Evolutionary conservation across 2,888 invertebrate species (phyloP), one percentile per base, ranked within the genome.

Genomic region (Acanthacorydalis orientalis): DNA sequence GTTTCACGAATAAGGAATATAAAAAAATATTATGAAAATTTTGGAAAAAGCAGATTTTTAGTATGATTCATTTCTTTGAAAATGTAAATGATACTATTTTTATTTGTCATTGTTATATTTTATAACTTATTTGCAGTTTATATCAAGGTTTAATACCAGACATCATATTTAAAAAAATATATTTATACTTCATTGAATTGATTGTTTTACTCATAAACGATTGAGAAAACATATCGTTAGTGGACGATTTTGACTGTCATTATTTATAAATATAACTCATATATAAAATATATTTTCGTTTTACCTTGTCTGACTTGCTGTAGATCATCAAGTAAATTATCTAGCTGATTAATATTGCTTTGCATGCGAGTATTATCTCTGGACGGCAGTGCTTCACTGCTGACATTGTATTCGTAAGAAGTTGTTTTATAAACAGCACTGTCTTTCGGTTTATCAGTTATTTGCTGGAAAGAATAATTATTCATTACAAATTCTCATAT

Each of bases 311-410:
- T 65, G 9, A 61, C 64, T 57, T 67, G 66, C 52, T 82, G 80
- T 56, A 85, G 65, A 61, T 85, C 84, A 54, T 83, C 83, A 47
- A 85, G 68, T 44, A 85, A 65, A 0, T 80, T 79, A 61, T 85
- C 84, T 58, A 85, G 64, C 61, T 84, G 83, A 56, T 80, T 82
- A 43, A 83, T 80, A 58, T 82, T 83, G 57, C 80, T 65, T 51
- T 66, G 64, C 58, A 64, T 62, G 45, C 64, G 57, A 14, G 56
- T 50, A 51, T 60, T 62, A 52, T 64, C 63, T 15, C 14, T 14
- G 15, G 45, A 16, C 8, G 47, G 32, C 34, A 37, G n/a, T 4
- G 38, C 34, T 12, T 38, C 46, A 12, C 12, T 15, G 14, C 31
- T 31, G 83, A 57, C 80, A 64, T 51, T 65, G 64, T 58, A 64